Evolutionary conservation across 23 tunicate genomes (phyloP), one percentile per base, ranked within the genome.

Genomic region (Clavelina lepadiformis): DNA sequence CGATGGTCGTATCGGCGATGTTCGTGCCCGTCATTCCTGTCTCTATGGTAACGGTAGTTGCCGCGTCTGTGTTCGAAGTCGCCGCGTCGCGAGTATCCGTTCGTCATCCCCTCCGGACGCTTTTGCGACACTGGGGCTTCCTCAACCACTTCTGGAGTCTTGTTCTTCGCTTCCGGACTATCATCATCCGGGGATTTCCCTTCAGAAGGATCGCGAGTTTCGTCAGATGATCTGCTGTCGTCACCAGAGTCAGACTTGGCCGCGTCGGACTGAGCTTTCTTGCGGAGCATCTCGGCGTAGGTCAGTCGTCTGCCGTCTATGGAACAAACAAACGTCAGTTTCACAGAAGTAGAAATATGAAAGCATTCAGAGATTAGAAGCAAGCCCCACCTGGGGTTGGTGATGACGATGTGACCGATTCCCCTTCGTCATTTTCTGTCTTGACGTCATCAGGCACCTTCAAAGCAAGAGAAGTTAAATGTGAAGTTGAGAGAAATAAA

Each of bases 231-330:
- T 19, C 31, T 44, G 26, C 22, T 61, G 69, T 74, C 79, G 46
- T 74, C 79, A 15, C 79, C 79, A 27, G 79, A 74, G 33, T 74
- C 79, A 28, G 79, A 74, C 49, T 61, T 74, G 2, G 57, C 59
- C 19, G 75, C 52, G 35, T 69, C 75, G 25, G 75, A 69, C 58
- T 29, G 3, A 3, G 65, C 60, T 61, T 61, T 61, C 31, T 61
- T 61, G 66, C 56, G 54, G 31, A 74, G 44, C 46, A 74, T 47
- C 35, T 74, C 79, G 7, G 79, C 79, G 30, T 74, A 74, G 29
- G 79, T 74, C n/a, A 69, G 79, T 61, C 33, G 46, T 5, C 69
- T n/a, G n/a, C n/a, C n/a, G n/a, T n/a, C n/a, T n/a, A n/a, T n/a
- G n/a, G n/a, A n/a, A n/a, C n/a, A n/a, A n/a, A n/a, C n/a, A n/a